Base-by-base conservation (phyloP, 2,888 invertebrate species). In the Teleogryllus oceanicus region DNA sequence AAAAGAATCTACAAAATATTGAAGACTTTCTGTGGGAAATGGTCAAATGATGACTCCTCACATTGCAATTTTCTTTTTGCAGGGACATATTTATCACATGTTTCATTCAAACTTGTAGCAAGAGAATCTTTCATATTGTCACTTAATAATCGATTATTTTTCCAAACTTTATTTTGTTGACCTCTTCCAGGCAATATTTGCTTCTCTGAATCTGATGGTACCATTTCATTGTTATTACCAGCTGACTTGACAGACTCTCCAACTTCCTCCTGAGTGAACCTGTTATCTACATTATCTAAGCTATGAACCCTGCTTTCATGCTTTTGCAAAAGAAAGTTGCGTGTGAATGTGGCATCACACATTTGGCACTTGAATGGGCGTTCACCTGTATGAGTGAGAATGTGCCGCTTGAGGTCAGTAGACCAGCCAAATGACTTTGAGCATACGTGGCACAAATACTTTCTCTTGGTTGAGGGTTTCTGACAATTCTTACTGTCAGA, bases 361-460 rank as follows among this genome's bases (percentile, higher is more conserved):
- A 81, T 80, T 20, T 84, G 84, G 82, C 88, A 88, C 81, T 85
- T 85, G 81, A 87, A 88, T 1, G 87, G 87, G 21, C 86, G 83
- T 82, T 88, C 87, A 12, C 87, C 87, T 16, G 87, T 87, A 81
- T 88, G 87, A 20, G 85, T 86, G n/a, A 88, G 83, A 82, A 86
- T 85, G 83, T 88, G 88, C 50, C 88, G 83, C 83, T 88, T 88
- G 79, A 88, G 84, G 83, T 87, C 88, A 2, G 87, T 88, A 2
- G 87, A 85, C 87, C 87, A 88, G 11, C 87, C 87, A 82, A 88
- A 88, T 49, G 84, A 84, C 83, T 86, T 87, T 21, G 82, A 82
- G 82, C 88, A 88, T 81, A 86, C 84, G 49, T 83, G 83, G 82
- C 88, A 88, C 75, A 85, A 84, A 81, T 87, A 87, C 81, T 85